Conservation (phyloP, 2,888 invertebrate species). For the Campopleginae sp. region DNA sequence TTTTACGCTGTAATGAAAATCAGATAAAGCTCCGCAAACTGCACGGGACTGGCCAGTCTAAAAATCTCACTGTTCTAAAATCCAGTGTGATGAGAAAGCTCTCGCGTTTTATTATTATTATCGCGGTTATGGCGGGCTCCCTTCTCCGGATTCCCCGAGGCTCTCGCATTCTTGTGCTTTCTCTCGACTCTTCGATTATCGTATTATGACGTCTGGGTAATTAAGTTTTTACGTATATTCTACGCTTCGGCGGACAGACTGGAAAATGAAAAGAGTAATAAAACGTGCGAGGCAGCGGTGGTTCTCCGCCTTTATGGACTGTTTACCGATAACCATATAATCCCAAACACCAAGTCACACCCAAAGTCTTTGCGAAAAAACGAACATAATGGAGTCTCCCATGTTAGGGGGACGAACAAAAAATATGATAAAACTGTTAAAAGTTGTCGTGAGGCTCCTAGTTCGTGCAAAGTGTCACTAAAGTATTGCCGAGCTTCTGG, state of each 20-base stretch:
- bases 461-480: neutral
- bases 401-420: neutral
- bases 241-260: neutral
- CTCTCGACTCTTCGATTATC: conserved; percentile 53
- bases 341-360: conserved; percentile 16
- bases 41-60: conserved; percentile 5
- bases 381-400: neutral
- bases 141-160: neutral
- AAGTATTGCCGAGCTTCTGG: neutral
- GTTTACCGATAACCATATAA: conserved; percentile 37
- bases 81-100: conserved; percentile 17
- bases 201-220: conserved; percentile 52
- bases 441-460: neutral
- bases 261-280: conserved; percentile 18
- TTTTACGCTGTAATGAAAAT: conserved; percentile 37
- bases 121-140: conserved; percentile 21
- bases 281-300: conserved; percentile 25
- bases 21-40: conserved; percentile 33
- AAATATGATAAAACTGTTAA: neutral
- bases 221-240: conserved; percentile 56
- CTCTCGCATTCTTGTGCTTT: neutral
- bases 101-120: conserved; percentile 46
- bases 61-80: conserved; percentile 23
- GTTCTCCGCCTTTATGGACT: conserved; percentile 48
- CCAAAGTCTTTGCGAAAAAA: conserved; percentile 11